These are phyloP conservation scores for Pecten maximus DNA, from an alignment of 2,888 invertebrate genomes.

Conservation along the genomic window DNA sequence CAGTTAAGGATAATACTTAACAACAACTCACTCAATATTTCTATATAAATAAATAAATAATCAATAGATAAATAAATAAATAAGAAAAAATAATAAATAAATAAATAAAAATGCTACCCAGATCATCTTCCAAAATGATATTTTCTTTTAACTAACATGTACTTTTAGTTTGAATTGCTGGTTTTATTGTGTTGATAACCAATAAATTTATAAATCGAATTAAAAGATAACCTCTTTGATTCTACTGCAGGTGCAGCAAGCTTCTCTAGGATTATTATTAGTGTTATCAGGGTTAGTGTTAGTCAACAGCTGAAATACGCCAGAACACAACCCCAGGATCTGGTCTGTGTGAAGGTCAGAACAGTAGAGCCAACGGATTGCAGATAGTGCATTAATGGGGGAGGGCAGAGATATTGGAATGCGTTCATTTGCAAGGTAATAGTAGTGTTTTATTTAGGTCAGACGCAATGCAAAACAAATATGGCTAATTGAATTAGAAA, in stretches of 20 bases:
- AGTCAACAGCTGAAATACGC: background rate
- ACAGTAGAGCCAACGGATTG: background rate
- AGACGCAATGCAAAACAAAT: background rate
- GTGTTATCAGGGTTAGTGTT: background rate
- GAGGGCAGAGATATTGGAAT: background rate
- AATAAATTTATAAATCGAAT: slow-evolving; percentile 28
- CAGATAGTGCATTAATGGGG: background rate
- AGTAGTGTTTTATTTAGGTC: background rate
- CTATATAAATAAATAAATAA: too few species aligned
- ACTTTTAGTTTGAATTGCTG: background rate
- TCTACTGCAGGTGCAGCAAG: background rate
- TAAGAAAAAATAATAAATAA: too few species aligned
- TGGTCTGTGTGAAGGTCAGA: background rate
- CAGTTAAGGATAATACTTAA: too few species aligned
- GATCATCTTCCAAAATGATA: too few species aligned
- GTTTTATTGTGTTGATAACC: background rate
- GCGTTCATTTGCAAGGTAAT: background rate
- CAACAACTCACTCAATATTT: too few species aligned
- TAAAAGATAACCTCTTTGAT: slow-evolving; percentile 1
- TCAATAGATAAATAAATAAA: too few species aligned
- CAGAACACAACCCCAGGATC: background rate
- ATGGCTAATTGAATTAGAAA: background rate
- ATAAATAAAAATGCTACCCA: too few species aligned
- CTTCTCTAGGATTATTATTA: background rate
- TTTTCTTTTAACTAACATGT: background rate